Evolutionary conservation across 2,888 invertebrate genomes (phyloP), one percentile per base, ranked within the genome.

Genomic region (Adelognathus sp.): DNA sequence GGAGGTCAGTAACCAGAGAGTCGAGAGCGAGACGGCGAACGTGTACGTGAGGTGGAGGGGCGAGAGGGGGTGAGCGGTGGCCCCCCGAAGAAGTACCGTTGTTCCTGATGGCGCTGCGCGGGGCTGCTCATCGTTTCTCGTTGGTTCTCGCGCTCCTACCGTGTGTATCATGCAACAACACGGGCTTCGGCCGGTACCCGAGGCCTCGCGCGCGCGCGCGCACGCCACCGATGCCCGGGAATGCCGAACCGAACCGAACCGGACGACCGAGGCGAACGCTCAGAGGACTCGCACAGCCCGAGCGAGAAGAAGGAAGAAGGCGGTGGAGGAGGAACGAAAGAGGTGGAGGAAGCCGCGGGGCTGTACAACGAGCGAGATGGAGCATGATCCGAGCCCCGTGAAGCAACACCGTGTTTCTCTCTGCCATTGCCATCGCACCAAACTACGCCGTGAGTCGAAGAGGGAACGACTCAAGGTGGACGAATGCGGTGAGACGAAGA

Each of bases 1-100:
- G 90, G 90, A 91, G 90, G 90, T 91, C 90, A 90, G 90, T 91
- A 91, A 91, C 90, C 90, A 89, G 88, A 83, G 84, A 84, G 84
- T 75, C 76, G 82, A 83, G 85, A 85, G 85, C 80, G 86, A 88
- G 88, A 87, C 84, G 86, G 86, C 86, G 81, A 83, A 84, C n/a
- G n/a, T n/a, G n/a, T n/a, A n/a, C n/a, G 64, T 44, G 39, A 24
- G 41, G n/a, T 46, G 31, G 33, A 39, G 36, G 24, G 24, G 5
- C 82, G 81, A 83, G 63, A 31, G 66, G 61, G 86, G n/a, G n/a
- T n/a, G n/a, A n/a, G n/a, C n/a, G n/a, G n/a, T n/a, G n/a, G 86
- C 85, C 84, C 83, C 64, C 44, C 79, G 74, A 71, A 85, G 87
- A 89, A 90, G 90, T 91, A 90, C 91, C 91, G 91, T 90, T 91